Percentiles rank a stretch among this genome's conserved stretches.
Evolutionary conservation across 2,113 vertebrate genomes (phyloP).

Genomic region (Pachyramphus minor): DNA sequence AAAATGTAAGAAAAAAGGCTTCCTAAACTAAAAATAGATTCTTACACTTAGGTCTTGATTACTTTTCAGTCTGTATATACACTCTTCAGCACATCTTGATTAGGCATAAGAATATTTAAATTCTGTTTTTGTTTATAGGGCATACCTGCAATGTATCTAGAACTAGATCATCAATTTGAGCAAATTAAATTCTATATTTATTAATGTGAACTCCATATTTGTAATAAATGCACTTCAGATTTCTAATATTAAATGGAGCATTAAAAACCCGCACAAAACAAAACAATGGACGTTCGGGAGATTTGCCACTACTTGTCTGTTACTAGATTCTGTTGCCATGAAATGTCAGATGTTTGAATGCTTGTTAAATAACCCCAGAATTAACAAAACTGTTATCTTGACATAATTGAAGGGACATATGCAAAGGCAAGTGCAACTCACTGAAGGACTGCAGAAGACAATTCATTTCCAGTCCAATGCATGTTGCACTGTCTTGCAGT

Average conservation of each 20-base stretch:
- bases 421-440: not conserved
- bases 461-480: not conserved
- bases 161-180: conserved; percentile 28
- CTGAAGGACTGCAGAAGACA: not conserved
- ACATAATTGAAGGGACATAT: not conserved
- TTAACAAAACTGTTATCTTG: not conserved
- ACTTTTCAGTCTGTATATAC: conserved; percentile 32
- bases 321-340: not conserved
- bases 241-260: conserved; percentile 24
- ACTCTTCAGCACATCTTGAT: not conserved
- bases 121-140: not conserved
- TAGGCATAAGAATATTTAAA: conserved; percentile 13
- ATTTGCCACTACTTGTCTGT: not conserved
- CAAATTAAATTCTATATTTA: conserved; percentile 41
- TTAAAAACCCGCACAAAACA: not conserved
- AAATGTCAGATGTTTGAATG: not conserved
- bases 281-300: not conserved
- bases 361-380: not conserved
- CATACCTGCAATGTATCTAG: conserved; percentile 17
- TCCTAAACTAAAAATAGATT: not conserved
- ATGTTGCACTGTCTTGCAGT: not conserved
- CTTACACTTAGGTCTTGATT: not conserved
- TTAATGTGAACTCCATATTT: conserved; percentile 15
- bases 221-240: not conserved
- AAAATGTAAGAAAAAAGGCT: conserved; percentile 6